Evolutionary conservation across 2,888 invertebrate genomes (phyloP).

Genomic region (Dromius quadrimaculatus): DNA sequence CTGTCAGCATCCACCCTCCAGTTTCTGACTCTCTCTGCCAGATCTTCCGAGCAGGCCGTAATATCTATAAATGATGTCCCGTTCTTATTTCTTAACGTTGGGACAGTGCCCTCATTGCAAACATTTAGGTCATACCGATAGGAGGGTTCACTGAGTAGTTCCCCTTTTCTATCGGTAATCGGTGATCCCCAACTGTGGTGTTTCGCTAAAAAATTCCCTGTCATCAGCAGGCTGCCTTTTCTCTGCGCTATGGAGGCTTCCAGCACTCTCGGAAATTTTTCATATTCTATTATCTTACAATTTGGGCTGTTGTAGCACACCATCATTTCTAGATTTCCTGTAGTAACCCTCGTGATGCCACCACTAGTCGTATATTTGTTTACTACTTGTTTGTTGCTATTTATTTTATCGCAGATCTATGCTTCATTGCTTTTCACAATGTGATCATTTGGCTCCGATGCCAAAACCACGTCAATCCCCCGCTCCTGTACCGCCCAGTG

Average conservation of each 20-base stretch:
- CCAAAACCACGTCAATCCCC: background rate
- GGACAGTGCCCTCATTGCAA: background rate
- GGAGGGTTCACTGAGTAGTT: background rate
- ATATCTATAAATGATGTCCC: constrained; percentile 4
- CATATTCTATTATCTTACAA: background rate
- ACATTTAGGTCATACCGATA: background rate
- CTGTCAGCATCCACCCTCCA: background rate
- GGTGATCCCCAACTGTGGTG: constrained; percentile 8
- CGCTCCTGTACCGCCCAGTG: background rate
- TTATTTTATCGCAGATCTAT: no score
- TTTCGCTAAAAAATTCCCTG: constrained; percentile 21
- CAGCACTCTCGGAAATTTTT: background rate
- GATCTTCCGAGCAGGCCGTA: background rate
- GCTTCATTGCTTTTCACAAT: background rate
- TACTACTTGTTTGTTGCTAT: no score
- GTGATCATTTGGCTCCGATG: background rate
- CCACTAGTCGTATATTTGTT: background rate
- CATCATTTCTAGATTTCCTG: background rate
- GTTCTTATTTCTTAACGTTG: background rate
- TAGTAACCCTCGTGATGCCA: background rate
- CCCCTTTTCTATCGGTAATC: constrained; percentile 7
- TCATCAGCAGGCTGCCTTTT: background rate
- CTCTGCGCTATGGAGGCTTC: background rate
- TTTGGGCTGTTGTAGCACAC: background rate
- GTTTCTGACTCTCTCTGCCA: background rate